These are phyloP conservation scores for Xiphophorus maculatus DNA, from an alignment of 2,113 vertebrate genomes.

Conservation along the genomic window DNA sequence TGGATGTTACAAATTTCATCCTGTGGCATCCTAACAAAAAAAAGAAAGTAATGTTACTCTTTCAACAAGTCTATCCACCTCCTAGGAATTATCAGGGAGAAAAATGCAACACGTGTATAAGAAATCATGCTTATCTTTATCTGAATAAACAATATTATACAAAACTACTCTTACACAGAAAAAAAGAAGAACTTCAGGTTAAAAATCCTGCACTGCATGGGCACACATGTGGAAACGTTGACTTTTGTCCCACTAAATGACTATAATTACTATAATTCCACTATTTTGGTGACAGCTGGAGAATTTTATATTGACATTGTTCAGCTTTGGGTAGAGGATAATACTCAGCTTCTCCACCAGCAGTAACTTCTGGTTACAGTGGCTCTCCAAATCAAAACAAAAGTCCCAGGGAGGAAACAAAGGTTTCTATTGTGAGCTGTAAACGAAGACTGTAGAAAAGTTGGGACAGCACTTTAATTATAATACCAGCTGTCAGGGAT, in stretches of 20 bases:
- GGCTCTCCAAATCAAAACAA: not conserved
- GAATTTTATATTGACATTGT: not conserved
- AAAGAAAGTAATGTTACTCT: not conserved
- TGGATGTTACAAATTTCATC: too few species aligned
- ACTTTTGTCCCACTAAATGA: not conserved
- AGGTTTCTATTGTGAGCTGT: not conserved
- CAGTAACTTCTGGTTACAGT: not conserved
- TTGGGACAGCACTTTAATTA: not conserved
- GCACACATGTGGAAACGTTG: not conserved
- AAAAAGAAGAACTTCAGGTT: not conserved
- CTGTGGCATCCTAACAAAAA: not conserved
- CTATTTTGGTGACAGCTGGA: not conserved
- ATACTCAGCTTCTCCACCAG: constrained; percentile 1
- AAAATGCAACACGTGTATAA: too few species aligned
- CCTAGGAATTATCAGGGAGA: too few species aligned
- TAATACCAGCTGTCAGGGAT: not conserved
- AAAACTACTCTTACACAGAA: not conserved
- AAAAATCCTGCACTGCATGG: not conserved
- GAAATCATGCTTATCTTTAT: not conserved
- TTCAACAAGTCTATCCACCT: too few species aligned
- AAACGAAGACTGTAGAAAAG: not conserved
- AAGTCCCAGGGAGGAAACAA: not conserved
- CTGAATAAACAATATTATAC: not conserved
- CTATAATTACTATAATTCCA: not conserved
- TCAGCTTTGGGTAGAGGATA: constrained; percentile 1